Conservation (phyloP, 2,888 invertebrate genomes). For the Eulithis prunata region DNA sequence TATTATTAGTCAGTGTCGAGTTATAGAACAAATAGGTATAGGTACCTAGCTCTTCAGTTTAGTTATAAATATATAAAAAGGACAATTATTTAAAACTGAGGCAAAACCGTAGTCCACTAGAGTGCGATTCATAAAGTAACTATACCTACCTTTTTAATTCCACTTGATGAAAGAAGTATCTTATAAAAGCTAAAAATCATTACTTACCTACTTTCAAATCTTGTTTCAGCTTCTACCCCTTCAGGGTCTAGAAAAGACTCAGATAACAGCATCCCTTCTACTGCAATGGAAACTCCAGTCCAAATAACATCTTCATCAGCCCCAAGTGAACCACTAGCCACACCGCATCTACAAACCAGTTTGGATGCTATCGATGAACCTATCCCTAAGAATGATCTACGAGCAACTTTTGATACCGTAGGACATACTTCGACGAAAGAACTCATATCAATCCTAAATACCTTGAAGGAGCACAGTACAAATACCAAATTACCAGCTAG, state of each 20-base stretch:
- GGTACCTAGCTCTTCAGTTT: too few species aligned
- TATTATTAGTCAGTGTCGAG: too few species aligned
- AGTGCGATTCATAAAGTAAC: too few species aligned
- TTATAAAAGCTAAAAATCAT: too few species aligned
- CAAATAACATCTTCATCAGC: not conserved
- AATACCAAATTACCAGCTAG: not conserved
- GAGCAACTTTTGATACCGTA: not conserved
- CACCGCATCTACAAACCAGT: not conserved
- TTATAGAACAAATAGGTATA: too few species aligned
- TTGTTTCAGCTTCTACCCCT: conserved; percentile 9
- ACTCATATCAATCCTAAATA: not conserved
- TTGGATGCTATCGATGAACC: not conserved
- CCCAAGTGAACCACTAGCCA: not conserved
- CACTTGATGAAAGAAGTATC: too few species aligned
- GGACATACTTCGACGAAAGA: not conserved
- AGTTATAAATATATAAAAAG: too few species aligned
- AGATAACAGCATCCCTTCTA: not conserved
- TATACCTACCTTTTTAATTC: too few species aligned
- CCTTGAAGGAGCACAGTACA: not conserved
- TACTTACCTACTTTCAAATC: too few species aligned
- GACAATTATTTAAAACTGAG: too few species aligned
- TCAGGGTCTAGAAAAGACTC: not conserved
- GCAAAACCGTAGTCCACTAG: too few species aligned
- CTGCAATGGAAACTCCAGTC: not conserved
- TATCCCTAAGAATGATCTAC: not conserved